Percentiles rank a stretch among this genome's conserved stretches.
Evolutionary conservation across 2,797 vertebrate species (phyloP).

Genomic region (Micrastur ruficollis): DNA sequence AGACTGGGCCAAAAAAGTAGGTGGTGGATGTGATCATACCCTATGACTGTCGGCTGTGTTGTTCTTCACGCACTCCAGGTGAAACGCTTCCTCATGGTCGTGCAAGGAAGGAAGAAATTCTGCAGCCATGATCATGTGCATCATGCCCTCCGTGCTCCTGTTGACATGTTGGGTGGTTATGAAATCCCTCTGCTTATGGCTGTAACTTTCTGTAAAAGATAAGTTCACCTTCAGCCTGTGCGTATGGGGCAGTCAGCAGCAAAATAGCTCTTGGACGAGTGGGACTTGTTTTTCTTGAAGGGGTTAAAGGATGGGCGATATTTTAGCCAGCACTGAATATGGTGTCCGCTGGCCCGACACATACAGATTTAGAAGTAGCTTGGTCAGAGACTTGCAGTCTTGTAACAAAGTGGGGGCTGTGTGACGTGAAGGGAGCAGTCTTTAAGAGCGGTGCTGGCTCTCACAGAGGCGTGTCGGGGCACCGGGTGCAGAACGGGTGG

Average conservation of each 20-base stretch:
- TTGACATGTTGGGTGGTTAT: accelerated
- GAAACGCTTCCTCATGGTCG: neutral
- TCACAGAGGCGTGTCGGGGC: neutral
- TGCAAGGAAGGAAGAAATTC: neutral
- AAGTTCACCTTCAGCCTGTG: neutral
- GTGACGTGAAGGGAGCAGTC: neutral
- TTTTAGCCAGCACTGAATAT: neutral
- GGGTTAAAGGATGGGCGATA: no score
- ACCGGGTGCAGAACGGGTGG: accelerated
- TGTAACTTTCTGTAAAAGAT: neutral
- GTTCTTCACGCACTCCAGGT: accelerated
- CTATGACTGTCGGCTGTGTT: neutral
- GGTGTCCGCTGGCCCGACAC: neutral
- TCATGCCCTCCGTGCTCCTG: accelerated
- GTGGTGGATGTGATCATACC: neutral
- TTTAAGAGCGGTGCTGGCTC: neutral
- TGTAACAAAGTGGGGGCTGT: accelerated
- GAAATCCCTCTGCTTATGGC: neutral
- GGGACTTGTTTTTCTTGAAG: neutral
- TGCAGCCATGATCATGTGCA: accelerated
- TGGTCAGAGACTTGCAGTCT: neutral
- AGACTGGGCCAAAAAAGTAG: neutral
- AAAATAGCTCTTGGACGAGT: neutral
- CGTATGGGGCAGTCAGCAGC: neutral
- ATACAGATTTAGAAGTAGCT: neutral